Evolutionary conservation across 2,113 vertebrate species (phyloP), one percentile per base, ranked within the genome.

Genomic region (Oreochromis niloticus): DNA sequence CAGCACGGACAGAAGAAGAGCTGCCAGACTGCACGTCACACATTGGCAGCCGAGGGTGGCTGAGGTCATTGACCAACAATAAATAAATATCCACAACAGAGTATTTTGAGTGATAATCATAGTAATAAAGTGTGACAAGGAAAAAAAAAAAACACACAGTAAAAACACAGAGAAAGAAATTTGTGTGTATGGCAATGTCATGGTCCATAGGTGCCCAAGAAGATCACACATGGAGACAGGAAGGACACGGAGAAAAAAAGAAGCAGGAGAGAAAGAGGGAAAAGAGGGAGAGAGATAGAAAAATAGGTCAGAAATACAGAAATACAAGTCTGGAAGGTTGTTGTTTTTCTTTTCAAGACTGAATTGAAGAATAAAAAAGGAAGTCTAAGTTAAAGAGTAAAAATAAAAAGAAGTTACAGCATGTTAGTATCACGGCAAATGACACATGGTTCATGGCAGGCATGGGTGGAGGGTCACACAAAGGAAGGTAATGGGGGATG

Each of bases 281-380:
- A 94, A 94, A 88, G 95, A 92, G 96, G 97, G 95, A 97, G 96
- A 97, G 95, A 97, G 96, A 97, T 96, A 96, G 97, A 97, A 91
- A 95, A 98, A 98, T 97, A 98, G 97, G 97, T 98, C 98, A 97
- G 96, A 99, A 98, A 98, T 97, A 97, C 89, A 96, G 97, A 97
- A 98, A 97, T 92, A 87, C 97, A 97, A 97, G 96, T 97, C 95
- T 95, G 95, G 93, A 97, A 97, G 96, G 95, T 97, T 96, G 95
- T 96, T 87, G 43, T 96, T 14, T 97, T 96, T 95, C 59, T 96
- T 88, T 68, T 96, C 4, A 95, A 95, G 97, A 96, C 96, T 95
- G 27, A 92, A 97, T 66, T 92, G 96, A 96, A 96, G 95, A 97
- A 96, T 87, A 96, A 91, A 81, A 91, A 93, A 90, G 87, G 89